Evolutionary conservation across 2,113 vertebrate species (phyloP).

Genomic region (Chionis minor): DNA sequence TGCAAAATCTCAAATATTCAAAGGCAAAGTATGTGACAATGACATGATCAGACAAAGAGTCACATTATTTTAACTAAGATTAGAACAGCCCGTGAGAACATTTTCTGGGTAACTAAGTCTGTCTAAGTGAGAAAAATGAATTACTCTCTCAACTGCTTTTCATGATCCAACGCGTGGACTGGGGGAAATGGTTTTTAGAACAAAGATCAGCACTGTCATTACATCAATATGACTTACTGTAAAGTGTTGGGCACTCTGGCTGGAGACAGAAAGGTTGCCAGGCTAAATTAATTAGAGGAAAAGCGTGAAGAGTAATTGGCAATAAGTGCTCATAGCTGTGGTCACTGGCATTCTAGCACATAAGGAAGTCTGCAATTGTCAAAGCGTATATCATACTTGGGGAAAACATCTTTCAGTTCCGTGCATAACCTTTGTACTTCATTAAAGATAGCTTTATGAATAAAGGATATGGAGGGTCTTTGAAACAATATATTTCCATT

Average conservation of each 20-base stretch:
- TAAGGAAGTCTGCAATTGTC: background rate
- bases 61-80: conserved; percentile 27
- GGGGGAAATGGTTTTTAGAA: background rate
- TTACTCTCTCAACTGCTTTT: background rate
- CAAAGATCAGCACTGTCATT: background rate
- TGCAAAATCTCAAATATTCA: background rate
- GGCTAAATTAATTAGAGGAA: background rate
- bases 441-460: background rate
- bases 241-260: background rate
- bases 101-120: background rate
- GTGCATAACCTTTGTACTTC: background rate
- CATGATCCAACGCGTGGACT: background rate
- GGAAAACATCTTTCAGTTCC: background rate
- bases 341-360: background rate
- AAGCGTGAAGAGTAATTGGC: background rate
- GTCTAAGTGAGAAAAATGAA: conserved; percentile 19
- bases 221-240: background rate
- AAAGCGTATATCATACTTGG: background rate
- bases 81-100: conserved; percentile 24
- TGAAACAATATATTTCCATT: background rate
- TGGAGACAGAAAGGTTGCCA: background rate
- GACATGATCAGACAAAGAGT: conserved; percentile 16
- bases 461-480: background rate
- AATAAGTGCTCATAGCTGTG: background rate
- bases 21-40: background rate